These are phyloP conservation scores for Petrocephalus microphthalmus DNA, from an alignment of 2,113 vertebrate species.

Conservation along the genomic window DNA sequence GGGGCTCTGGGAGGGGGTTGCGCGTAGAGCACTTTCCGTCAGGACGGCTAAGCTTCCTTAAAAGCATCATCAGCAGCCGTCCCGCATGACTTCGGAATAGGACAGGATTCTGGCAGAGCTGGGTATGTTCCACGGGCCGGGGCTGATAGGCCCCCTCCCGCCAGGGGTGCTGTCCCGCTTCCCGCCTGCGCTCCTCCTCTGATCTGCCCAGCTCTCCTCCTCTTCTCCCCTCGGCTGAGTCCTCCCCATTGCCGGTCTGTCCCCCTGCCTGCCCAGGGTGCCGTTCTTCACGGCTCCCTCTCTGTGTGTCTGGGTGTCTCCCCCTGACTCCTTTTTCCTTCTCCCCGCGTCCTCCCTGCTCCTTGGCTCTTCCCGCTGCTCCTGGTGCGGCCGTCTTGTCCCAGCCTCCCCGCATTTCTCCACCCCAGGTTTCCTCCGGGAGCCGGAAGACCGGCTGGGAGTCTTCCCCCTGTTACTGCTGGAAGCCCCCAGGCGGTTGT, in stretches of 20 bases:
- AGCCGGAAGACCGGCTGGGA: constrained; percentile 32
- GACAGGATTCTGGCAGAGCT: constrained; percentile 63
- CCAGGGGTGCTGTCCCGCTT: constrained; percentile 43
- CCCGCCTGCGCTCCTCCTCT: constrained; percentile 14
- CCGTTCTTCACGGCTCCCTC: constrained; percentile 30
- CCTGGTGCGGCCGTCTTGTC: constrained; percentile 7
- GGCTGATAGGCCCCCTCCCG: constrained; percentile 56
- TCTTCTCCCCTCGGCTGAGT: constrained; percentile 19
- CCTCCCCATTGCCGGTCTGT: constrained; percentile 25
- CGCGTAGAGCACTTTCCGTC: background rate
- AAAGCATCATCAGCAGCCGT: constrained; percentile 48
- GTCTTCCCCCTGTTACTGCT: constrained; percentile 32
- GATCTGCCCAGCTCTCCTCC: constrained; percentile 32
- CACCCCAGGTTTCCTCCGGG: constrained; percentile 30
- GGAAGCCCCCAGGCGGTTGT: constrained; percentile 39
- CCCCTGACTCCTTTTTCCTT: constrained; percentile 31
- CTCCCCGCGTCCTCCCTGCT: constrained; percentile 14
- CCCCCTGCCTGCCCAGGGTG: constrained; percentile 29
- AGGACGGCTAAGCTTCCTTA: background rate
- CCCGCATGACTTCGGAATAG: constrained; percentile 52
- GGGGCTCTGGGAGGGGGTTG: background rate
- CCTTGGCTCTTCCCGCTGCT: background rate
- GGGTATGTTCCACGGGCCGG: constrained; percentile 81
- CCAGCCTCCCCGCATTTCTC: constrained; percentile 14
- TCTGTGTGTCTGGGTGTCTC: background rate